Base-by-base conservation (phyloP, 2,797 vertebrate genomes). In the Falco naumanni region DNA sequence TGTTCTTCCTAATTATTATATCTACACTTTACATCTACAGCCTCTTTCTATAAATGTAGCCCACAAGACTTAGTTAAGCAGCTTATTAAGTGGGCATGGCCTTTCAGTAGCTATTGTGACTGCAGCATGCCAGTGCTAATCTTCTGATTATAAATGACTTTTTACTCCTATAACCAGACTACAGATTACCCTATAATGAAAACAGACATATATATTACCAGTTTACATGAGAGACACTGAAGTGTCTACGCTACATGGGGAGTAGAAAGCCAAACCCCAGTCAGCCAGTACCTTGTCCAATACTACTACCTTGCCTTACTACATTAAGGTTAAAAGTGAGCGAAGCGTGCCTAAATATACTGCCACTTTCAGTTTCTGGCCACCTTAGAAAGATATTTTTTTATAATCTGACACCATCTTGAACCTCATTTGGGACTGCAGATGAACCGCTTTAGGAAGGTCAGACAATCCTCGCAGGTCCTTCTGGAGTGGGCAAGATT, bases 1-100 rank as follows among this genome's bases (percentile, higher is more conserved):
- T 17, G 25, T 63, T 95, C 79, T 91, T 92, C 59, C 65, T 95
- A 93, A 90, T 95, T 95, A 95, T 78, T 96, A 54, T 81, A 75
- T n/a, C 76, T 69, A 19, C 54, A 51, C 29, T 69, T 92, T 15
- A 39, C 60, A 86, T 81, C 84, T 86, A 75, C 69, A 81, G 41
- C 31, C 39, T 84, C 53, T 89, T 93, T 69, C 71, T 59, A 47
- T 29, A 91, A 85, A 89, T 1, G 4, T 31, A 81, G 28, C 29
- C 65, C 33, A 24, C 92, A 86, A 65, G 54, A 77, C 37, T 39
- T 74, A 68, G 50, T 31, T 95, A 76, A 93, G 72, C 59, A 94
- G 76, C 76, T 94, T 59, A 84, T 85, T 91, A 81, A 91, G 57
- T 26, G 69, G 61, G 54, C 76, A 81, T 5, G n/a, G 79, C 69